Percentiles rank a stretch among this genome's conserved stretches.
These are phyloP conservation scores for Sinocyclocheilus rhinocerous DNA, from an alignment of 2,113 vertebrate genomes.

Conservation along the genomic window DNA sequence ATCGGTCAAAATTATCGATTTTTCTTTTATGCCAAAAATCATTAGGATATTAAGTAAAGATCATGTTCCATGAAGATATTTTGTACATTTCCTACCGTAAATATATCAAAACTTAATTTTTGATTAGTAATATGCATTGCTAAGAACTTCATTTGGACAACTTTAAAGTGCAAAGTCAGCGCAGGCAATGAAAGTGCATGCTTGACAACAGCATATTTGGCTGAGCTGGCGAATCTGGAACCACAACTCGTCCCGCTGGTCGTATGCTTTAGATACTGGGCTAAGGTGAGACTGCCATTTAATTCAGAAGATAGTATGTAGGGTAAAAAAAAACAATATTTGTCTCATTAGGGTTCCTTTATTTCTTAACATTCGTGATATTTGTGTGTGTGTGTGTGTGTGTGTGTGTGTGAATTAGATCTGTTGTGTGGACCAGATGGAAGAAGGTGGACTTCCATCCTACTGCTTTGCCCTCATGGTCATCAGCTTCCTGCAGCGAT, in stretches of 20 bases:
- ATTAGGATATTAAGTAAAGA: no score
- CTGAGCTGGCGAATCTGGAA: conserved; percentile 87
- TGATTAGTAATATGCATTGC: no score
- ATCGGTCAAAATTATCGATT: no score
- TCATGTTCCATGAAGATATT: no score
- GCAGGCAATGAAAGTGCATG: conserved; percentile 95
- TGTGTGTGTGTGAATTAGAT: conserved; percentile 70
- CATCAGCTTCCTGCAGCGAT: conserved; percentile 98
- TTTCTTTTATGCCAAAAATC: no score
- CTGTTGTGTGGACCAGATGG: conserved; percentile 95
- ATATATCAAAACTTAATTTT: no score
- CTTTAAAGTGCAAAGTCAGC: conserved; percentile 87
- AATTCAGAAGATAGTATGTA: neutral
- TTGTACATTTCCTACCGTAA: no score
- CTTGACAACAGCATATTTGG: conserved; percentile 93
- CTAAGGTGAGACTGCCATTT: conserved; percentile 76
- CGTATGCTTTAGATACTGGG: conserved; percentile 95
- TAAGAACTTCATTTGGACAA: no score
- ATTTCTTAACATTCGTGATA: neutral
- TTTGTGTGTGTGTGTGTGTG: conserved; percentile 17
- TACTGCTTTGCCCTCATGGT: conserved; percentile 98
- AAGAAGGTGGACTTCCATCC: conserved; percentile 94
- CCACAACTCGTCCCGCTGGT: conserved; percentile 90
- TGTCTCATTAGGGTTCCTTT: no score
- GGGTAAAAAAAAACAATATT: no score